Evolutionary conservation across 2,797 vertebrate genomes (phyloP), one percentile per base, ranked within the genome.

Genomic region (Bradypodion ventrale): DNA sequence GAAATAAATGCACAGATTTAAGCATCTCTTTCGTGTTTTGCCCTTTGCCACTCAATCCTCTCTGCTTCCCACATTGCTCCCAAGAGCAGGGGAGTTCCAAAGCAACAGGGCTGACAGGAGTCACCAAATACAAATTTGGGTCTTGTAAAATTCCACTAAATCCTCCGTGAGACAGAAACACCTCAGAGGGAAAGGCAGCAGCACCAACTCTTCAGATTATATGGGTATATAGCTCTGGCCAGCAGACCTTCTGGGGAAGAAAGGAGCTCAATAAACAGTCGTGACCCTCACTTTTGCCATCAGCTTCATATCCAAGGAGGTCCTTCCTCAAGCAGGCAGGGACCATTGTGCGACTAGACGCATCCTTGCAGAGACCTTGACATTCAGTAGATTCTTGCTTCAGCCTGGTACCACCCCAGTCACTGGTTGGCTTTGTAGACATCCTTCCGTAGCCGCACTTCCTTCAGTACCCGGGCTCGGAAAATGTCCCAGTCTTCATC

Each of bases 401-500:
- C 73, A 46, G 23, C 42, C 63, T 25, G n/a, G 25, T 7, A 46
- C 40, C 27, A 37, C 7, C 16, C 3, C 12, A 13, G 3, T 16
- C 49, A 35, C 92, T 96, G 96, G 92, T 96, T 95, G 68, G 94
- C 94, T 91, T 96, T 97, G 91, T 93, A 97, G 80, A 94, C 90
- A 89, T 97, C 97, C 91, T 97, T 97, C 66, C 94, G 90, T 79
- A 96, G 95, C 3, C 96, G 94, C 9, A 97, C 94, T 86, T 96
- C 96, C 84, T 96, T 97, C 63, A 97, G 92, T n/a, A 97, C 96
- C 4, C 97, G 93, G 27, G 97, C 97, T 79, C 97, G 94, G 87
- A 97, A 98, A 65, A 87, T 92, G 6, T 94, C 96, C 97, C 96
- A 97, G 94, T 98, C 96, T 85, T 98, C 97, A 1, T 96, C 96